Conservation (phyloP, 1,140 invertebrate genomes). For the Scaptomyza graminum region DNA sequence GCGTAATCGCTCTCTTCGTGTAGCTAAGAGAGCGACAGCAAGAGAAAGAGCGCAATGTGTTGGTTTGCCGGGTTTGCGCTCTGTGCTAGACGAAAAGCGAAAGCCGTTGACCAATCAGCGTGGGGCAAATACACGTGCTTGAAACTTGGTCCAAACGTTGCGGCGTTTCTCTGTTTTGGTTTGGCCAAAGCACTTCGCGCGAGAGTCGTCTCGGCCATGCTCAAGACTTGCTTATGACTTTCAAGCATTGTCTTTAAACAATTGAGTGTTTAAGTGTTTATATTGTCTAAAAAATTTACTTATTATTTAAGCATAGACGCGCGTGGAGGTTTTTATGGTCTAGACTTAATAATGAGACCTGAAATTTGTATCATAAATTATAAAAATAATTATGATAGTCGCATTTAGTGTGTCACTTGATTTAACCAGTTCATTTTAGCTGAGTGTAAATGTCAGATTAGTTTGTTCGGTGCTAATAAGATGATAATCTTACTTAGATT, state of each 20-base stretch:
- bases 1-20: constrained; percentile 29
- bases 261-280: constrained; percentile 4
- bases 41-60: constrained; percentile 18
- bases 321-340: neutral
- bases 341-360: neutral
- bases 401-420: constrained; percentile 5
- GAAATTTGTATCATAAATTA: constrained; percentile 14
- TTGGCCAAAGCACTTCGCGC: constrained; percentile 8
- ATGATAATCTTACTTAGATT: neutral
- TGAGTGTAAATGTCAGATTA: neutral
- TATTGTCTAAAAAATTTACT: constrained; percentile 22
- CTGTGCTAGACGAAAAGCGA: constrained; percentile 62
- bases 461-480: neutral
- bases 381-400: neutral
- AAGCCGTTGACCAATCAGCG: constrained; percentile 73
- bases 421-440: neutral
- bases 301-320: neutral
- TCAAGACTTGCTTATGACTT: constrained; percentile 16
- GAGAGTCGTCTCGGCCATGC: neutral
- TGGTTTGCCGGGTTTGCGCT: constrained; percentile 22
- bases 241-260: constrained; percentile 13
- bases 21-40: constrained; percentile 14
- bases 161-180: constrained; percentile 77
- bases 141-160: constrained; percentile 29
- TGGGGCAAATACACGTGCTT: constrained; percentile 72